Conservation (phyloP, 1,140 invertebrate species). For the Harpegnathos saltator region DNA sequence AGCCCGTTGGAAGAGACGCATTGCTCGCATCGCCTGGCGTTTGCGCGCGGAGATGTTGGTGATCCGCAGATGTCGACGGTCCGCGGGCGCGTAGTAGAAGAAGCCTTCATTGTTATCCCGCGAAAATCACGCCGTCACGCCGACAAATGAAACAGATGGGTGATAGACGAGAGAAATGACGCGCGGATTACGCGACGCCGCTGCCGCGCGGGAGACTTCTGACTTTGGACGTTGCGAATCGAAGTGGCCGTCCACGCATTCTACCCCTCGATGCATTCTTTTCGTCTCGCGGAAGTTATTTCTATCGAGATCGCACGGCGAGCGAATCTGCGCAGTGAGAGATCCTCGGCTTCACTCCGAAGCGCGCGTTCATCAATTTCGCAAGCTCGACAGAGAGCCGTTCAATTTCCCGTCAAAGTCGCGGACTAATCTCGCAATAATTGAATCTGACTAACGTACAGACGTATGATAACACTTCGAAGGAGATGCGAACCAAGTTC, state of each 20-base stretch:
- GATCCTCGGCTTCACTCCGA: too few species aligned
- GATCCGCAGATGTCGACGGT: not conserved
- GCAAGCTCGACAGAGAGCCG: too few species aligned
- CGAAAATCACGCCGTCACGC: constrained; percentile 19
- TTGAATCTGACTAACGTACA: too few species aligned
- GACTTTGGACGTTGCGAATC: not conserved
- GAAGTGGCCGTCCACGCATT: not conserved
- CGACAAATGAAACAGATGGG: constrained; percentile 48
- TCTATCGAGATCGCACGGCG: too few species aligned
- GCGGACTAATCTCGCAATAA: too few species aligned
- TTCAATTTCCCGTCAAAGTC: too few species aligned
- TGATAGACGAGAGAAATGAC: constrained; percentile 48
- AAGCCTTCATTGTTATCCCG: constrained; percentile 22
- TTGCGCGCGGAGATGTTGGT: too few species aligned
- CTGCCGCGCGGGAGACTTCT: not conserved
- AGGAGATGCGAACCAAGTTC: too few species aligned
- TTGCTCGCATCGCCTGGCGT: not conserved
- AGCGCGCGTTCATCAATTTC: too few species aligned
- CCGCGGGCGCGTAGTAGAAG: not conserved
- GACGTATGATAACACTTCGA: too few species aligned
- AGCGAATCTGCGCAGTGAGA: too few species aligned
- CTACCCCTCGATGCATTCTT: not conserved
- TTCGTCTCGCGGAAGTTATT: too few species aligned
- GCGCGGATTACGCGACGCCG: not conserved
- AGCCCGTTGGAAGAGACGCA: not conserved